These are phyloP conservation scores for Pan troglodytes DNA, from an alignment of 2,113 vertebrate species.

Conservation along the genomic window NHGRI_mPanTro3-v2.1_pri NC_072408.2:109857001-109857500, in stretches of 20 bases:
- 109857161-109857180: background rate
- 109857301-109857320: background rate
- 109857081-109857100: background rate
- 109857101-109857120: background rate
- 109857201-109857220: background rate
- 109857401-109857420: background rate
- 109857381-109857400: background rate
- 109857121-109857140: background rate
- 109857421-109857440: background rate
- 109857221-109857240: background rate
- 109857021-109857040: background rate
- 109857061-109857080: background rate
- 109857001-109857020: background rate
- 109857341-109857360: background rate
- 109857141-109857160: background rate
- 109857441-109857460: background rate
- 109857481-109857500: background rate
- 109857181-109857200: background rate
- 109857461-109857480: background rate
- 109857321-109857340: background rate
- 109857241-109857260: background rate
- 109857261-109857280: background rate
- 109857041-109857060: background rate
- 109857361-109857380: background rate
- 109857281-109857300: background rate